Evolutionary conservation across 2,888 invertebrate species (phyloP).

Genomic region (Cantharis rufa): DNA sequence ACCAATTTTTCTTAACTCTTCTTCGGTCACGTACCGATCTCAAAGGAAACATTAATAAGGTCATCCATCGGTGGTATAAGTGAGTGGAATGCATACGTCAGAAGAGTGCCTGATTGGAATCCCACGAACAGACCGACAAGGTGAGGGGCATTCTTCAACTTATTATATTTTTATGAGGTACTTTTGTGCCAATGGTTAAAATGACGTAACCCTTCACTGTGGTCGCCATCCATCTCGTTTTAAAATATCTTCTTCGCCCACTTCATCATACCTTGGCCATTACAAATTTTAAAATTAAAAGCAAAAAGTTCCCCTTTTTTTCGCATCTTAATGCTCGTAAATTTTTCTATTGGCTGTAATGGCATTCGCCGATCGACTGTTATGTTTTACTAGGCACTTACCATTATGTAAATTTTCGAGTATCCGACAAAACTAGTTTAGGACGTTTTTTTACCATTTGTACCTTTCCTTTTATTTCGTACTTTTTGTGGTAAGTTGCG

Average conservation of each 20-base stretch:
- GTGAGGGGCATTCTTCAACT: constrained; percentile 34
- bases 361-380: background rate
- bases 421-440: background rate
- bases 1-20: constrained; percentile 46
- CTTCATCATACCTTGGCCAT: constrained; percentile 21
- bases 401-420: background rate
- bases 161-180: constrained; percentile 50
- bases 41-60: constrained; percentile 37
- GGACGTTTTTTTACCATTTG: background rate
- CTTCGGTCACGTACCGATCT: constrained; percentile 46
- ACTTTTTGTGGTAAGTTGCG: background rate
- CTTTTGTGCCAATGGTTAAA: constrained; percentile 52
- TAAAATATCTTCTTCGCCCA: constrained; percentile 39
- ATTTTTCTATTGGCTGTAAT: background rate
- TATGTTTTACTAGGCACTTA: background rate
- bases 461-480: background rate
- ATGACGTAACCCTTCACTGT: constrained; percentile 57
- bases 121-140: constrained; percentile 45
- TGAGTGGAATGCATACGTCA: constrained; percentile 48
- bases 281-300: background rate
- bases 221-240: constrained; percentile 38
- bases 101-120: constrained; percentile 48
- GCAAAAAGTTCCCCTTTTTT: background rate
- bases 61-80: constrained; percentile 33
- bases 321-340: background rate